Evolutionary conservation across 2,113 vertebrate species (phyloP).

Genomic region (Numida meleagris): DNA sequence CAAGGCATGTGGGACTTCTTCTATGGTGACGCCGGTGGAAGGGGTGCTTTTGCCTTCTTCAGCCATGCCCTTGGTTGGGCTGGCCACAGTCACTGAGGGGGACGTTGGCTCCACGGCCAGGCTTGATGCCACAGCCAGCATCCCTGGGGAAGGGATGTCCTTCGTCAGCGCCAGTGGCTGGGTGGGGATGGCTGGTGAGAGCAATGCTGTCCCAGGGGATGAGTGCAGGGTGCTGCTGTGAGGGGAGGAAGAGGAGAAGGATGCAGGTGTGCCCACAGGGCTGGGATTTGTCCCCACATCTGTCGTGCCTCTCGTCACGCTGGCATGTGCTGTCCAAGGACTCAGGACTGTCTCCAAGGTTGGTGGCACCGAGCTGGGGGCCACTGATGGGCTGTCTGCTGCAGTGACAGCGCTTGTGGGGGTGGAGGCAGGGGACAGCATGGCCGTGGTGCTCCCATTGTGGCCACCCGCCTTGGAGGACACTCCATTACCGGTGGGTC

Average conservation of each 20-base stretch:
- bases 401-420: rapidly evolving
- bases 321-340: not conserved
- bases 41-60: not conserved
- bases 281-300: not conserved
- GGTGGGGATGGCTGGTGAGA: not conserved
- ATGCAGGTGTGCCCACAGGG: not conserved
- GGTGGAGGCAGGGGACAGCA: not conserved
- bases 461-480: not conserved
- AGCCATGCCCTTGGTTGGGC: not conserved
- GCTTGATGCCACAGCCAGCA: not conserved
- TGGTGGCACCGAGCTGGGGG: not conserved
- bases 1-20: conserved; percentile 61
- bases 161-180: not conserved
- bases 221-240: not conserved
- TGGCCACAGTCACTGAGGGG: not conserved
- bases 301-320: not conserved
- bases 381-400: rapidly evolving
- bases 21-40: conserved; percentile 49
- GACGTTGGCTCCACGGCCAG: not conserved
- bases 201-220: rapidly evolving
- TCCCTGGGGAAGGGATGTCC: not conserved
- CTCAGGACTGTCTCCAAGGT: not conserved
- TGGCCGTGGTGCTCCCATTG: rapidly evolving
- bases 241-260: not conserved
- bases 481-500: rapidly evolving